Base-by-base conservation (phyloP, 2,888 invertebrate genomes). In the Eudemis profundana region DNA sequence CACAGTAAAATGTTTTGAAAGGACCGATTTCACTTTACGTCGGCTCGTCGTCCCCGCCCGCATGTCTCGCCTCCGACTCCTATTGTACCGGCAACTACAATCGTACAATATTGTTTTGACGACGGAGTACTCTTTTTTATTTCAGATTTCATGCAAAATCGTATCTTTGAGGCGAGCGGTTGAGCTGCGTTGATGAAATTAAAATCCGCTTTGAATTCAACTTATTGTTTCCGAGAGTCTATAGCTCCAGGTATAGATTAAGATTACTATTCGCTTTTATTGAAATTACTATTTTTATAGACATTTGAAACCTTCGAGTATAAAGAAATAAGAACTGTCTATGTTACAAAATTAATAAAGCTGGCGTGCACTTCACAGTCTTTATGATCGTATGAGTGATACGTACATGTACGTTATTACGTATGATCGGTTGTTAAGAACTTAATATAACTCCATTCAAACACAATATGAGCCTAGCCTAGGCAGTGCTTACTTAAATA, bases 1-100 rank as follows among this genome's bases (percentile, higher is more conserved):
- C 82, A 74, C 83, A 82, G 87, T 84, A 85, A 88, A 91, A 90
- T 89, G 89, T 90, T 90, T 90, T 90, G 90, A 90, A 90, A 89
- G 91, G 88, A 89, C 87, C 89, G 90, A 89, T 90, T 90, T 88
- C 87, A 87, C 89, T 87, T 86, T 86, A 80, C 88, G 82, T 82
- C 82, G 78, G 77, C 73, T 46, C 67, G 69, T 64, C 49, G 69
- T 69, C 71, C 72, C 47, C 74, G 72, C 85, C 85, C 86, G 86
- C 88, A 86, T 85, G 83, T 85, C 85, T 87, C 84, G 69, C 68
- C 82, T 72, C 72, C 76, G 75, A 74, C 76, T 79, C 73, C 84
- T 76, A 90, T 92, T 91, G 89, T 90, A 79, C 81, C 78, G 84
- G 83, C 85, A 85, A 86, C 89, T 87, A 89, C 90, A 89, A 90